Evolutionary conservation across 2,888 invertebrate genomes (phyloP).

Genomic region (Melangyna quadrimaculata): DNA sequence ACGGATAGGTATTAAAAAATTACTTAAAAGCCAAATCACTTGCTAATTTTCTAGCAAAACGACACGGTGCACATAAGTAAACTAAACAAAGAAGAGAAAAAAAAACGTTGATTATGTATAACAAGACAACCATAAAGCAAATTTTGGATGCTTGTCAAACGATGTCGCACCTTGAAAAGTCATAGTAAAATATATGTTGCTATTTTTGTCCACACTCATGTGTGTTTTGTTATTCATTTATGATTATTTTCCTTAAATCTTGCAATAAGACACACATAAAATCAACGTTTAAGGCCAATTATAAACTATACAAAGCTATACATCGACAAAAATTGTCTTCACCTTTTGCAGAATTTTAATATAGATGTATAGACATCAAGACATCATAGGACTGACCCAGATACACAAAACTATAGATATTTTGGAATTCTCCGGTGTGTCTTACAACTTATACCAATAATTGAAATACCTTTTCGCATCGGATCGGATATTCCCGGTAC

Average conservation of each 20-base stretch:
- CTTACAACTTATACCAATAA: conserved; percentile 62
- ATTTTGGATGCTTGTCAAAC: conserved; percentile 55
- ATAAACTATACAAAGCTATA: conserved; percentile 20
- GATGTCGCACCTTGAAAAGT: conserved; percentile 59
- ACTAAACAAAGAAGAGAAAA: neutral
- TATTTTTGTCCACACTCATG: neutral
- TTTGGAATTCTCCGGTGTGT: conserved; percentile 45
- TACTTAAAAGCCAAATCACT: conserved; percentile 39
- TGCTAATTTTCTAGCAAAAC: conserved; percentile 28
- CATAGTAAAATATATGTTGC: neutral
- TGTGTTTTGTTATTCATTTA: neutral
- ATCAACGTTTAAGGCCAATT: conserved; percentile 30
- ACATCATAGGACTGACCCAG: conserved; percentile 30
- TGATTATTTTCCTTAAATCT: neutral
- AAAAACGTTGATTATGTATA: neutral
- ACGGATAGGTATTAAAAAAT: neutral
- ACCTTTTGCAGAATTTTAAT: conserved; percentile 39
- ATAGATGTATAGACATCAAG: neutral
- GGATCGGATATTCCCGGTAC: conserved; percentile 41
- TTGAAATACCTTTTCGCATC: conserved; percentile 58
- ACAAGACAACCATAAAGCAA: conserved; percentile 46
- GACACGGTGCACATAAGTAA: neutral
- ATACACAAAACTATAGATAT: conserved; percentile 15
- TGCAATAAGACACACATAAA: neutral
- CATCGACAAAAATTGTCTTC: conserved; percentile 41